These are phyloP conservation scores for Myotis daubentonii DNA, from an alignment of 2,797 vertebrate genomes.

Conservation along the genomic window DNA sequence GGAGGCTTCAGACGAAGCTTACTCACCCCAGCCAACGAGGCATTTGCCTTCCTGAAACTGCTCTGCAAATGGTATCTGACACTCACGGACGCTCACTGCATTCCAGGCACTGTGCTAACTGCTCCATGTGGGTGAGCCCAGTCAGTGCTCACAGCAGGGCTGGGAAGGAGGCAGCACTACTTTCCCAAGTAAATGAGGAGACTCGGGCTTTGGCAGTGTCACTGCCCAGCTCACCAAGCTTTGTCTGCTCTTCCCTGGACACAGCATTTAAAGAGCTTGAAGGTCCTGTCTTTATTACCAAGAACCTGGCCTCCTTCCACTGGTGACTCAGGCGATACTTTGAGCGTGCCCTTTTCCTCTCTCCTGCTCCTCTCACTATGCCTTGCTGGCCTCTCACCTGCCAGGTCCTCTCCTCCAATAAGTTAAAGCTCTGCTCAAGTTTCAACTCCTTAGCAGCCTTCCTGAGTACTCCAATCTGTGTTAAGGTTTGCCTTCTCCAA, in stretches of 20 bases:
- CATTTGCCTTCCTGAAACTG: neutral
- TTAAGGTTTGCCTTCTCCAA: neutral
- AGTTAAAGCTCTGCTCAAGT: neutral
- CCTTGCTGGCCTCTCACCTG: neutral
- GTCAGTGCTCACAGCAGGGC: neutral
- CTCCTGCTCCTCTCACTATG: neutral
- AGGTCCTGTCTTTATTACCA: neutral
- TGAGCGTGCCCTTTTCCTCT: rapidly evolving
- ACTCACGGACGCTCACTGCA: neutral
- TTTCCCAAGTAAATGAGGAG: neutral
- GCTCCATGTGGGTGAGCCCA: rapidly evolving
- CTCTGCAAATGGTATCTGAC: neutral
- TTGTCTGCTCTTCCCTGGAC: neutral
- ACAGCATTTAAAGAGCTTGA: neutral
- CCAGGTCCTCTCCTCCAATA: neutral
- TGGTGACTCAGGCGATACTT: neutral
- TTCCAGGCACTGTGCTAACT: neutral
- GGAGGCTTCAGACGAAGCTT: neutral
- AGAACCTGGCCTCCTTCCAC: neutral
- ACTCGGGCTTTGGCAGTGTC: neutral
- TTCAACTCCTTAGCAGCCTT: neutral
- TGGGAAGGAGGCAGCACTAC: neutral
- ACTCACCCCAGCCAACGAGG: neutral
- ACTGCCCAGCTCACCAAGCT: neutral
- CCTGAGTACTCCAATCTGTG: neutral